phyloP scores from a whole-genome alignment of 2,113 vertebrate species.

The Cranoglanis bouderius region DNA sequence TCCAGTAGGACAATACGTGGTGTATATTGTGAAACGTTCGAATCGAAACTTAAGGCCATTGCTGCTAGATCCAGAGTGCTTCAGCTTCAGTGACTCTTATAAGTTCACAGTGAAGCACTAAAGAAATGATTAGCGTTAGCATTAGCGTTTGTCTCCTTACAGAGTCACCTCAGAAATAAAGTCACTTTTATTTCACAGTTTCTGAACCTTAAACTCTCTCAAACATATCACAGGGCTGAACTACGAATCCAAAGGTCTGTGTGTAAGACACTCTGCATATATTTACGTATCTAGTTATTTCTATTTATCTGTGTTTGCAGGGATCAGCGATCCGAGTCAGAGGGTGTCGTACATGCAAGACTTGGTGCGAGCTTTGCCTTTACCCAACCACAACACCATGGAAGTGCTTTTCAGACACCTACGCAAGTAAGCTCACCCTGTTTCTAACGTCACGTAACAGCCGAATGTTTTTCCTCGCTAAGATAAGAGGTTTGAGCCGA shows the following conservation, averaged over 20 bases:
- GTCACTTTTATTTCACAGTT: not conserved
- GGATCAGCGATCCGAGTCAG: constrained; percentile 74
- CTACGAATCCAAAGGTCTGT: not conserved
- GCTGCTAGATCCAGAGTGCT: too few relatives aligned
- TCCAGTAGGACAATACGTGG: too few relatives aligned
- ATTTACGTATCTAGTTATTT: not conserved
- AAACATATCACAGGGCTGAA: not conserved
- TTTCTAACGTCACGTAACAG: not conserved
- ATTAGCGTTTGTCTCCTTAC: not conserved
- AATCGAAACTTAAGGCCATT: too few relatives aligned
- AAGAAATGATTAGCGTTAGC: not conserved
- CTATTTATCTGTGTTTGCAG: constrained; percentile 60
- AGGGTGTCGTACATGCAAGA: constrained; percentile 77
- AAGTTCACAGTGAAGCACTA: too few relatives aligned
- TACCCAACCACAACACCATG: constrained; percentile 86
- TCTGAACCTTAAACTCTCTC: not conserved
- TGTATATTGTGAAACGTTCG: too few relatives aligned
- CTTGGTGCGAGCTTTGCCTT: constrained; percentile 80
- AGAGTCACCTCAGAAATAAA: not conserved
- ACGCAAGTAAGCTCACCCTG: constrained; percentile 74
- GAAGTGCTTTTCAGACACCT: constrained; percentile 86
- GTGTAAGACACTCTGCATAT: not conserved
- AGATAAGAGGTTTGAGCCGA: not conserved
- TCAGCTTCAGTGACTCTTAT: too few relatives aligned
- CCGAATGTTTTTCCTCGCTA: too few relatives aligned